Evolutionary conservation across 1,140 invertebrate species (phyloP), one percentile per base, ranked within the genome.

Genomic region (Elymnias hypermnestra): DNA sequence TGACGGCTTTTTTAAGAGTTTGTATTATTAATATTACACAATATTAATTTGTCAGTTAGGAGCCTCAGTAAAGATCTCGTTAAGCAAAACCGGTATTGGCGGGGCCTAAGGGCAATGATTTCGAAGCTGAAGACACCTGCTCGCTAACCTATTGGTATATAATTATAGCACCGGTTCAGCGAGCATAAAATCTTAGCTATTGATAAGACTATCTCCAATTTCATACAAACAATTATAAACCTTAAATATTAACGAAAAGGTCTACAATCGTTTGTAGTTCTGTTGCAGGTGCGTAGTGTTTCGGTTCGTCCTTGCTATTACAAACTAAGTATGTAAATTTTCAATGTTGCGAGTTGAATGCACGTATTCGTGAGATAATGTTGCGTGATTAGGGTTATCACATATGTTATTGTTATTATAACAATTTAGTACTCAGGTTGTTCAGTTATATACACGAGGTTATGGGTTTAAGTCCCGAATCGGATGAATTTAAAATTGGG

Each of bases 271-370:
- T 26, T 14, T 48, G 26, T 6, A 31, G 3, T 25, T 39, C 19
- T n/a, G n/a, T n/a, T 36, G 13, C 10, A 18, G 12, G 37, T 37
- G 9, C 14, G 29, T 47, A 51, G 26, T 18, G 17, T 40, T 10
- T 5, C 19, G 17, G n/a, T 23, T 17, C 37, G 48, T 48, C 37
- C 48, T 59, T 52, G 48, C 43, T 19, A 37, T 44, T 41, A 45
- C 42, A 41, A 56, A 60, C 33, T 41, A 59, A 58, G 48, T 60
- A 63, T 65, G 61, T 60, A 70, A 62, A 68, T 62, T 61, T 61
- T 57, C 51, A 61, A 52, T 56, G 55, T 61, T 64, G 39, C 52
- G 62, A 65, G 70, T 71, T 73, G 72, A 76, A 76, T 48, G 72
- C 52, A 67, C 67, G 56, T 65, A 67, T 63, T 62, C 35, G 41